Evolutionary conservation across 2,888 invertebrate species (phyloP).

Genomic region (Hyles lineata): DNA sequence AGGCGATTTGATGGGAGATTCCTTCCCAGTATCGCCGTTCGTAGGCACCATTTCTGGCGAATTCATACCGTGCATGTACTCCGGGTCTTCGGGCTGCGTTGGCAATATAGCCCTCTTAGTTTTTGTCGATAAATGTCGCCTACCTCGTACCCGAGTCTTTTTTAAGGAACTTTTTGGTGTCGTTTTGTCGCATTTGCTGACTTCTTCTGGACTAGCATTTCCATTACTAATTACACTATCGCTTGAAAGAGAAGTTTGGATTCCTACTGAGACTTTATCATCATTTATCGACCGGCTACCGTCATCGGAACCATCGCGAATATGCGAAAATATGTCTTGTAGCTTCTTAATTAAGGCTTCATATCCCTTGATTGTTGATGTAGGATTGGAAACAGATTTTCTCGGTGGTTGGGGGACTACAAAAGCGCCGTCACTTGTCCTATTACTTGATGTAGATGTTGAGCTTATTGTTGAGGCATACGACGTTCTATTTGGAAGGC

Average conservation of each 20-base stretch:
- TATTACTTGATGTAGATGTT: conserved; percentile 70
- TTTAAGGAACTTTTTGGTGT: conserved; percentile 84
- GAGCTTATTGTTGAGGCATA: conserved; percentile 77
- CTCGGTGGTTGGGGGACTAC: conserved; percentile 80
- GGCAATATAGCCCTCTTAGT: conserved; percentile 76
- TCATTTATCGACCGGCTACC: conserved; percentile 62
- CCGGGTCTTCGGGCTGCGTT: conserved; percentile 75
- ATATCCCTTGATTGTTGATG: conserved; percentile 75
- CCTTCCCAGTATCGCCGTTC: conserved; percentile 67
- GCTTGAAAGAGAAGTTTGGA: conserved; percentile 67
- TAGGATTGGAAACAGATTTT: conserved; percentile 71
- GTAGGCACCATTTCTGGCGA: conserved; percentile 81
- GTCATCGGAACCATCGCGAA: conserved; percentile 68
- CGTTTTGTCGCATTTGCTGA: conserved; percentile 68
- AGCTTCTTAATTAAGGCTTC: conserved; percentile 75
- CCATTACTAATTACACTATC: conserved; percentile 71
- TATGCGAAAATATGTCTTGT: conserved; percentile 75
- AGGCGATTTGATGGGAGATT: conserved; percentile 64
- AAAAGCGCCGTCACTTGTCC: conserved; percentile 80
- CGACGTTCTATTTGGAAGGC: conserved; percentile 73
- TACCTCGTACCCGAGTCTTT: conserved; percentile 73
- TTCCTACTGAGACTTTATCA: conserved; percentile 74
- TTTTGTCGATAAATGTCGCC: conserved; percentile 73
- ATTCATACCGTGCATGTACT: conserved; percentile 76
- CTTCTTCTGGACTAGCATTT: conserved; percentile 75